A percentile compares a stretch with the other conserved stretches of the same genome.
Conservation (phyloP, 2,888 invertebrate genomes). For the Tetragnatha montana region DNA sequence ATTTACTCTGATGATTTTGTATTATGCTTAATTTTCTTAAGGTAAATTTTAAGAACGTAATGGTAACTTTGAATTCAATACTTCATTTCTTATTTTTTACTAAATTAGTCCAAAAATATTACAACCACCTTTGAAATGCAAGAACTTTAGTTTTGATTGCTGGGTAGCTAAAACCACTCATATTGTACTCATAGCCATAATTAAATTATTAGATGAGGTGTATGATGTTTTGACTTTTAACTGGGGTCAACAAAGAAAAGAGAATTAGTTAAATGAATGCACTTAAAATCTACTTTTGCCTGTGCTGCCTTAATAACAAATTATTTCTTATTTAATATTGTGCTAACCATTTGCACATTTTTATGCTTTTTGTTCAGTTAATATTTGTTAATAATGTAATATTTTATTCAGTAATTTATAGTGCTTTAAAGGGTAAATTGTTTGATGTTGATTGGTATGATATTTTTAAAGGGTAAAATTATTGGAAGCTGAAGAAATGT, state of each 20-base stretch:
- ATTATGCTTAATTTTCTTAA: not conserved
- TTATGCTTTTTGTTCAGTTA: not conserved
- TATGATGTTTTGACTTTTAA: too few relatives aligned
- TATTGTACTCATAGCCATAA: too few relatives aligned
- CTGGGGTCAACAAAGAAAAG: too few relatives aligned
- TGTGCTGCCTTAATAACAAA: not conserved
- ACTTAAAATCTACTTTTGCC: not conserved
- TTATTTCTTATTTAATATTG: not conserved
- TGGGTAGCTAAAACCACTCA: too few relatives aligned
- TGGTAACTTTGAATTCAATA: too few relatives aligned
- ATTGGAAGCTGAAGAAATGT: slow-evolving; percentile 89
- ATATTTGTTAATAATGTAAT: not conserved
- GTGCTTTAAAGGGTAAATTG: not conserved
- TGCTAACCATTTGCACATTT: not conserved
- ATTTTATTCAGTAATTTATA: not conserved
- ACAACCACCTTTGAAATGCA: too few relatives aligned
- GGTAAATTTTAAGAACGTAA: too few relatives aligned
- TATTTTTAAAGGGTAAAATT: slow-evolving; percentile 82
- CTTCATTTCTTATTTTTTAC: too few relatives aligned
- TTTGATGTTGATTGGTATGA: not conserved
- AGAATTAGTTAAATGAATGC: too few relatives aligned
- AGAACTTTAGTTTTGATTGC: too few relatives aligned
- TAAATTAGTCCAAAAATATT: too few relatives aligned
- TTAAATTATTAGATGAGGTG: too few relatives aligned
- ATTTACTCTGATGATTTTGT: not conserved